Conservation (phyloP, 2,113 vertebrate species). For the Crotalus tigris region DNA sequence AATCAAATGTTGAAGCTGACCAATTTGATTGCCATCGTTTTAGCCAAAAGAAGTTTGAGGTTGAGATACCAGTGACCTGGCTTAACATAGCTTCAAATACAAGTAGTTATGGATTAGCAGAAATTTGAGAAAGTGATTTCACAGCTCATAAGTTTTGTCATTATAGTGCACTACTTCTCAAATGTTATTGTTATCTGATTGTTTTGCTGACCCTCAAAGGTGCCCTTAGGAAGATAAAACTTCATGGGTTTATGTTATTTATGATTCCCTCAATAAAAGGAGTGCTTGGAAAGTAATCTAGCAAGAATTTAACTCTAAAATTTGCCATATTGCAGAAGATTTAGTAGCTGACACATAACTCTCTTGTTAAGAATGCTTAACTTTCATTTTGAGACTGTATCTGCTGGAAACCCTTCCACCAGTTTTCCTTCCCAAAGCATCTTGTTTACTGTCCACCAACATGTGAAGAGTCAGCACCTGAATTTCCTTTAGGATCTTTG, state of each 20-base stretch:
- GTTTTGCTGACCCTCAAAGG: background rate
- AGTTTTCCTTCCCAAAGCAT: background rate
- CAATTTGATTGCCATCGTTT: background rate
- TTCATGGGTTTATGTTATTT: background rate
- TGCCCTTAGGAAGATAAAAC: background rate
- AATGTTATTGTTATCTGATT: background rate
- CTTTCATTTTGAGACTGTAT: constrained; percentile 47
- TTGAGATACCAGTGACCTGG: background rate
- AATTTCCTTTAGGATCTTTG: background rate
- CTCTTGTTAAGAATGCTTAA: background rate
- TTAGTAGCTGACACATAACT: constrained; percentile 3
- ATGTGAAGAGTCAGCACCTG: constrained; percentile 31
- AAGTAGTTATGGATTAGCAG: background rate
- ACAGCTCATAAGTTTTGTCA: background rate
- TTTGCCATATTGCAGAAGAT: constrained; percentile 32
- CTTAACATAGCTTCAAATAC: background rate
- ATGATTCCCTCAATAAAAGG: background rate
- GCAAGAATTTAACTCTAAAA: background rate
- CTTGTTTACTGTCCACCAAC: constrained; percentile 13
- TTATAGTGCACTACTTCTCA: background rate
- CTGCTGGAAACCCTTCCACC: constrained; percentile 20
- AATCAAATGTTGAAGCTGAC: background rate
- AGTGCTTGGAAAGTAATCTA: constrained; percentile 29
- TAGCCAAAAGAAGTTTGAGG: background rate
- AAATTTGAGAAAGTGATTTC: background rate